Percentiles rank a stretch among this genome's conserved stretches.
These are phyloP conservation scores for Metopolophium dirhodum DNA, from an alignment of 1,140 invertebrate species.

Conservation along the genomic window DNA sequence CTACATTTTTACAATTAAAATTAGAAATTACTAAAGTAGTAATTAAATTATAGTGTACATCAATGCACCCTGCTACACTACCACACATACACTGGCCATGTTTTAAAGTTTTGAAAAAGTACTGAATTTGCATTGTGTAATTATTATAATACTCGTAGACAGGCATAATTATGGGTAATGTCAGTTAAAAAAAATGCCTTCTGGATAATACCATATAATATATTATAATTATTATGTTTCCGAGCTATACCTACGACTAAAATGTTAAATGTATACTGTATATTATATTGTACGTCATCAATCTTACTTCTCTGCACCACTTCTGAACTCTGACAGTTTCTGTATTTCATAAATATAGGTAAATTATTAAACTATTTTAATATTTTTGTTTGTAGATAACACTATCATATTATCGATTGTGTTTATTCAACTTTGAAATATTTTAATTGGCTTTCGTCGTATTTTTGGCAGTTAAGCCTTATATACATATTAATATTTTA, in stretches of 20 bases:
- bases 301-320: neutral
- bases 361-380: neutral
- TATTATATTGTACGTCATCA: neutral
- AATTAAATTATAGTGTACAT: neutral
- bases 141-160: neutral
- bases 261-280: neutral
- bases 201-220: neutral
- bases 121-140: neutral
- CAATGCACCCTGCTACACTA: neutral
- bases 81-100: neutral
- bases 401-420: neutral
- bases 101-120: neutral
- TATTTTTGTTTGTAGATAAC: neutral
- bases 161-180: neutral
- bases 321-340: neutral
- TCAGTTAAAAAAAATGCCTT: neutral
- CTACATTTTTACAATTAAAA: neutral
- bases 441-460: neutral
- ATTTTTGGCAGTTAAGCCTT: neutral
- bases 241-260: neutral
- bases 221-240: no score
- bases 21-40: neutral
- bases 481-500: neutral
- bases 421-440: neutral
- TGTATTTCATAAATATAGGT: neutral